phyloP scores from a whole-genome alignment of 2,113 vertebrate species.

The Passer montanus region DNA sequence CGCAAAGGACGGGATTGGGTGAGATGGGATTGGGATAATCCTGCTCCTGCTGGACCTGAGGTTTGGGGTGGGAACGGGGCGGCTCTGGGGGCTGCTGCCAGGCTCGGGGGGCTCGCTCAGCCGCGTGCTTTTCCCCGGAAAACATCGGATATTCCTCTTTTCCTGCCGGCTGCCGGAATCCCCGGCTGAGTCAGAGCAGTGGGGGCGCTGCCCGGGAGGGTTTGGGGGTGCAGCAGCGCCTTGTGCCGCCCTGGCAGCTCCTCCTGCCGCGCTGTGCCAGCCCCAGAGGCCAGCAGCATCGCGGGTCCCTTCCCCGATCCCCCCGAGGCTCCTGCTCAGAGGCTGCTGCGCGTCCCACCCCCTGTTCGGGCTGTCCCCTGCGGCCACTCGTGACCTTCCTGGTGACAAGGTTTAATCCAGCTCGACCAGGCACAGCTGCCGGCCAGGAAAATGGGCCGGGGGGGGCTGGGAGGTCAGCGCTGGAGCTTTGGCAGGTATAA shows the following conservation, averaged over 20 bases:
- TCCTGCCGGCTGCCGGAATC: accelerated
- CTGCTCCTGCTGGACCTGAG: not conserved
- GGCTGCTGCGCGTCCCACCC: not conserved
- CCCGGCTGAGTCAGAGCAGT: not conserved
- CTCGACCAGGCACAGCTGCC: not conserved
- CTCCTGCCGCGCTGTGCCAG: accelerated
- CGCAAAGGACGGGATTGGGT: accelerated
- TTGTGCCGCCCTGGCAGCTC: not conserved
- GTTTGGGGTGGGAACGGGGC: not conserved
- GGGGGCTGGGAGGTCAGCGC: not conserved
- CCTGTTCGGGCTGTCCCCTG: accelerated
- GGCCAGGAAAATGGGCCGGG: not conserved
- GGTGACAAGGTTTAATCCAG: not conserved
- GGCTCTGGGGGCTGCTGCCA: not conserved
- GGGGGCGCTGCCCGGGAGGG: too few relatives aligned
- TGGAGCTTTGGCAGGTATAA: not conserved
- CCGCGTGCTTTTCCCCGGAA: accelerated
- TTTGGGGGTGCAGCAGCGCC: not conserved
- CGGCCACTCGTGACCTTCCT: accelerated
- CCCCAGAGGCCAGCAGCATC: accelerated
- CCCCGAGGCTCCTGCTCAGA: accelerated
- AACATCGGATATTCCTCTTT: accelerated
- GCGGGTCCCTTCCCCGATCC: accelerated
- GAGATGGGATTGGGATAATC: accelerated
- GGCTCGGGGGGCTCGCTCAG: accelerated